Percentiles rank a stretch among this genome's conserved stretches.
Conservation (phyloP, 2,113 vertebrate species). For the Corydoras maculifer region DNA sequence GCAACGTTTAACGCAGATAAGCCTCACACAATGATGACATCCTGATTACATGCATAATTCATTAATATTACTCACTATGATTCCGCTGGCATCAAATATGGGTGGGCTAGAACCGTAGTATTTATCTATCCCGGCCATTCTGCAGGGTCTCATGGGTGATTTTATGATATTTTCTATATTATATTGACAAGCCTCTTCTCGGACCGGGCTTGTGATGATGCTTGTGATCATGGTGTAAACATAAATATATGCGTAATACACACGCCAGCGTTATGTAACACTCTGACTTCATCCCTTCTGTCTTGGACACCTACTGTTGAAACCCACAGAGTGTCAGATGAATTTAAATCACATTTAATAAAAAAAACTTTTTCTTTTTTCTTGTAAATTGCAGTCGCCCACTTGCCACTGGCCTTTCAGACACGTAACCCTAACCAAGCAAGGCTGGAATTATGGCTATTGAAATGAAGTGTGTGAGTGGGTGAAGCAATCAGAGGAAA, state of each 20-base stretch:
- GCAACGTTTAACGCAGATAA: slow-evolving; percentile 6
- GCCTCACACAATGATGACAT: background rate
- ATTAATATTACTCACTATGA: slow-evolving; percentile 7
- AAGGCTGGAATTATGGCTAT: slow-evolving; percentile 15
- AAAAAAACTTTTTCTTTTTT: slow-evolving; percentile 28
- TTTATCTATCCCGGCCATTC: slow-evolving; percentile 14
- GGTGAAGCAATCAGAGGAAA: background rate
- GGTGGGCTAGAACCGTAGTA: slow-evolving; percentile 20
- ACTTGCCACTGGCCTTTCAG: slow-evolving; percentile 31
- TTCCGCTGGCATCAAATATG: background rate
- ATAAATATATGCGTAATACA: no score
- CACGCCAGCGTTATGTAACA: slow-evolving; percentile 4
- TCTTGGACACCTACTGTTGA: slow-evolving; percentile 39
- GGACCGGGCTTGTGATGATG: no score
- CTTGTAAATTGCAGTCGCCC: slow-evolving; percentile 43
- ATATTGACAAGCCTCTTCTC: no score
- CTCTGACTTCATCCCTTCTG: background rate
- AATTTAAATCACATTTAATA: slow-evolving; percentile 31
- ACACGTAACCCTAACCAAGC: slow-evolving; percentile 21
- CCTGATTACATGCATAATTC: slow-evolving; percentile 39
- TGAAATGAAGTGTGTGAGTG: slow-evolving; percentile 22
- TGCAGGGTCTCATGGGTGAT: background rate
- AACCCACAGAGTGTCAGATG: slow-evolving; percentile 18
- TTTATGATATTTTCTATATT: no score
- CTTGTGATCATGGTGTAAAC: no score